A percentile compares a stretch with the other conserved stretches of the same genome.
Evolutionary conservation across 2,113 vertebrate species (phyloP).

Genomic region (Sander vitreus): DNA sequence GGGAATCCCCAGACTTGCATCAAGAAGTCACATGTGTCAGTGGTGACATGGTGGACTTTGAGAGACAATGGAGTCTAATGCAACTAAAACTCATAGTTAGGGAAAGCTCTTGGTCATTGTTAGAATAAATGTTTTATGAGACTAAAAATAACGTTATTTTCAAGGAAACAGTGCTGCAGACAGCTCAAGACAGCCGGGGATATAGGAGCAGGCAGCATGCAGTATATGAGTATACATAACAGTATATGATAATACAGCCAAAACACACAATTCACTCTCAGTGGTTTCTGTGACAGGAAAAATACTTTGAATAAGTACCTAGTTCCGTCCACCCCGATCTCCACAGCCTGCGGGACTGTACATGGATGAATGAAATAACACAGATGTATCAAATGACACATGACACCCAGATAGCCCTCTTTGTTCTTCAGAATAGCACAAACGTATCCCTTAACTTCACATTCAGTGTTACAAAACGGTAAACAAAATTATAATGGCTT

Average conservation of each 20-base stretch:
- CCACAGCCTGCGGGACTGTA: background rate
- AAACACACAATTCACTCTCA: too few relatives aligned
- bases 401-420: background rate
- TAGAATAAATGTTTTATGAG: too few relatives aligned
- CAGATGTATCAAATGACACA: background rate
- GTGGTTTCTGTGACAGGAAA: too few relatives aligned
- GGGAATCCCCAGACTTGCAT: background rate
- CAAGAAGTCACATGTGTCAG: background rate
- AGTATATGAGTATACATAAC: too few relatives aligned
- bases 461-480: background rate
- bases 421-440: background rate
- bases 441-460: background rate
- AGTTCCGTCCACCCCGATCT: background rate
- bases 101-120: too few relatives aligned
- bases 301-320: too few relatives aligned
- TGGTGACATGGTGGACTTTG: background rate
- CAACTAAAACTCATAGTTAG: too few relatives aligned
- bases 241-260: background rate
- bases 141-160: too few relatives aligned
- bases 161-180: too few relatives aligned
- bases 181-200: too few relatives aligned
- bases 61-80: background rate
- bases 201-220: too few relatives aligned
- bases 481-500: conserved; percentile 16
- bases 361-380: background rate